Evolutionary conservation across 1,140 invertebrate species (phyloP).

Genomic region (Drosophila funebris): DNA sequence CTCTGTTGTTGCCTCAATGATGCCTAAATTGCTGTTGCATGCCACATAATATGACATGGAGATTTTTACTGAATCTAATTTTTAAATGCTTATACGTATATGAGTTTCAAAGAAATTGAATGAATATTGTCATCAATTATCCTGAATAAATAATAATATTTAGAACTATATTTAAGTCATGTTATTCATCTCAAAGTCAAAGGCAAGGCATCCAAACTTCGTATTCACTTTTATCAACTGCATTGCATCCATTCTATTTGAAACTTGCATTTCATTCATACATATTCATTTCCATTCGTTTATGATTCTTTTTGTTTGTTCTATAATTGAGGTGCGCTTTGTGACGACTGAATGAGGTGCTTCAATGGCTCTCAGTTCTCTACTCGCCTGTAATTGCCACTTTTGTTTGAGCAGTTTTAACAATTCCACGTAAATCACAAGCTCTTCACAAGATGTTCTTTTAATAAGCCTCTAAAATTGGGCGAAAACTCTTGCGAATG

Average conservation of each 20-base stretch:
- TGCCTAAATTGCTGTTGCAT: no score
- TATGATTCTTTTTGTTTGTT: conserved; percentile 46
- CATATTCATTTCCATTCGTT: neutral
- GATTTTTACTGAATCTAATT: no score
- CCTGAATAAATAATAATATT: no score
- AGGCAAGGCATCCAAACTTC: neutral
- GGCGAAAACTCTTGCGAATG: neutral
- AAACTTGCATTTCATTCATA: neutral
- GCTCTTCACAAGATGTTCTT: neutral
- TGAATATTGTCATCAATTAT: no score
- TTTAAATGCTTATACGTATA: no score
- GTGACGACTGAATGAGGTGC: conserved; percentile 35
- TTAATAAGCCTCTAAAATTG: conserved; percentile 6
- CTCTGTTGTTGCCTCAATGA: no score
- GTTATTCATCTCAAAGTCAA: no score
- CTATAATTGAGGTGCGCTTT: conserved; percentile 56
- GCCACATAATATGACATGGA: no score
- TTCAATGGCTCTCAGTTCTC: conserved; percentile 4
- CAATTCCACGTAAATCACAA: neutral
- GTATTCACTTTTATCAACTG: neutral
- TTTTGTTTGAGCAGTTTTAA: conserved; percentile 5
- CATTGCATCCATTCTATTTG: neutral
- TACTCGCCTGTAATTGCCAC: neutral
- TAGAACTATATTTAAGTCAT: no score
- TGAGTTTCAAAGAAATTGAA: no score